phyloP scores from a whole-genome alignment of 2,888 invertebrate genomes.

The Erpobdella octoculata region DNA sequence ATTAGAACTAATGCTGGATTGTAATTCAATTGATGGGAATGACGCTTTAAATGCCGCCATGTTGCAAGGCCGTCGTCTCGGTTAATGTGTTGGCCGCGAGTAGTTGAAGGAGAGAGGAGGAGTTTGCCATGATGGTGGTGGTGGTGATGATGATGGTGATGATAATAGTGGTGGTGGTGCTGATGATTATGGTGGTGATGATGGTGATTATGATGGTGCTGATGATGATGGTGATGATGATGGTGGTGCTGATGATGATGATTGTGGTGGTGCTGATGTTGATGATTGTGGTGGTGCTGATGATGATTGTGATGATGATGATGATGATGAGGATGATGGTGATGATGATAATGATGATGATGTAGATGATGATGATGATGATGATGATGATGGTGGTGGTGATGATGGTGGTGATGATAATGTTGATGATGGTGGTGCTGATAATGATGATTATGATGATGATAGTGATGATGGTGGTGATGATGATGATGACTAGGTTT shows the following conservation, averaged over 20 bases:
- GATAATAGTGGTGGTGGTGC: too few species aligned
- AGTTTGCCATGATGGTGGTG: conserved; percentile 2
- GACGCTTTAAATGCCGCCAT: not conserved
- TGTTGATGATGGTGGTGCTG: not conserved
- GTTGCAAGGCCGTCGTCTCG: not conserved
- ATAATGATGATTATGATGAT: not conserved
- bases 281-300: too few species aligned
- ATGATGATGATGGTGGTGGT: conserved; percentile 5
- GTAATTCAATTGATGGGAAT: conserved; percentile 8
- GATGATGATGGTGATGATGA: too few species aligned
- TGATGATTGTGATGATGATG: too few species aligned
- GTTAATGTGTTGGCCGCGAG: not conserved
- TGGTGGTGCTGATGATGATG: too few species aligned
- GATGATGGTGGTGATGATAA: not conserved
- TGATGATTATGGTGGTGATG: too few species aligned
- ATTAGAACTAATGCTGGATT: conserved; percentile 12
- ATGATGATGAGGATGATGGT: too few species aligned
- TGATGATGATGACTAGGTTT: not conserved
- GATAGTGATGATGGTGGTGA: not conserved
- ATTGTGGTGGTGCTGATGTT: too few species aligned
- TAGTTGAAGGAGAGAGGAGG: too few species aligned
- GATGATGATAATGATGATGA: not conserved
- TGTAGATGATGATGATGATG: conserved; percentile 7
- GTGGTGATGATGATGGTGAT: not conserved
- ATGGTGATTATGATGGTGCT: too few species aligned